Base-by-base conservation (phyloP, 2,797 vertebrate species). In the Epinephelus malabaricus region DNA sequence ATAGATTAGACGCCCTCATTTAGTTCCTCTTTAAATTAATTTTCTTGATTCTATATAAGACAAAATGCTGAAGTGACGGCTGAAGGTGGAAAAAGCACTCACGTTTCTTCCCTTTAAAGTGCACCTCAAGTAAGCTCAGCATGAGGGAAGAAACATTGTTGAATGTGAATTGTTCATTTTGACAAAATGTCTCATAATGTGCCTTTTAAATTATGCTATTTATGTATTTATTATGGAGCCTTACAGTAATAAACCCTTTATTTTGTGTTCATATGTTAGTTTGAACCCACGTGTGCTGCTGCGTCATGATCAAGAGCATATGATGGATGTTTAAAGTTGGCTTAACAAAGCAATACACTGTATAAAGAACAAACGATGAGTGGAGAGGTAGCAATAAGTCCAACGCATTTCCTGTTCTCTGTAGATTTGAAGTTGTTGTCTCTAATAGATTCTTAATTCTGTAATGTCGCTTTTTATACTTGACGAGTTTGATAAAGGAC, bases 161-260 rank as follows among this genome's bases (percentile, higher is more conserved):
- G 75, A 93, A 93, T 91, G 90, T 93, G 87, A 90, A 90, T 81
- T 67, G 79, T 84, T 88, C 59, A 81, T 87, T 85, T 91, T 96
- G 95, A 96, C 95, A 76, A 94, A 95, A 94, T 94, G 93, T 95
- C 95, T 96, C 95, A 96, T 96, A 95, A 95, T 96, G 97, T 99
- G 97, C 97, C 98, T 93, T 99, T 99, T 97, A 94, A 92, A 94
- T 95, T 88, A 96, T 97, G 96, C 96, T 98, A 97, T 94, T 94
- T 93, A 94, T 98, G 96, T 99, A 99, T 99, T 99, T 99, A 99
- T 99, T 98, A 96, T 95, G 95, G 96, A 96, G 96, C 95, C 96
- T 97, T 96, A 84, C 70, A 88, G 69, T 80, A 86, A 86, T 46
- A 88, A 82, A 82, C 54, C 54, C 71, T 84, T 85, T 86, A 73